Evolutionary conservation across 2,888 invertebrate genomes (phyloP).

Genomic region (Phasia obesa): DNA sequence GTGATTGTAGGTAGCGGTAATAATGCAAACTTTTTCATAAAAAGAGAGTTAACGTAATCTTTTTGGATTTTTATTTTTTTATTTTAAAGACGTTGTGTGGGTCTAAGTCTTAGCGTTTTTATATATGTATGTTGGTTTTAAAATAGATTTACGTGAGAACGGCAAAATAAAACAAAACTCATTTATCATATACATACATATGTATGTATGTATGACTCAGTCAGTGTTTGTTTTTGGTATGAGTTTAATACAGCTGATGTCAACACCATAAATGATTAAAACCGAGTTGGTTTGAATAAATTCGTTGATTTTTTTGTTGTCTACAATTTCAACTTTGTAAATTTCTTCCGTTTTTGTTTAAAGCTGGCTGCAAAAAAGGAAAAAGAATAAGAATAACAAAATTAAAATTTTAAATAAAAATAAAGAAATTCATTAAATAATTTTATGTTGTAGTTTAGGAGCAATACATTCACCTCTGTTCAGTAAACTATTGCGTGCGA

Average conservation of each 20-base stretch:
- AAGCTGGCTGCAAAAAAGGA: too few species aligned
- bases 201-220: slow-evolving; percentile 53
- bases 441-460: too few species aligned
- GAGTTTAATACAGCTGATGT: slow-evolving; percentile 33
- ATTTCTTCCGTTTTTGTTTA: not conserved
- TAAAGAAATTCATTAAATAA: too few species aligned
- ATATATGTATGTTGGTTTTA: not conserved
- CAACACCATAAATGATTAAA: too few species aligned
- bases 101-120: slow-evolving; percentile 30
- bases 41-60: slow-evolving; percentile 14
- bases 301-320: not conserved
- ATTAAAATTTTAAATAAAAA: too few species aligned
- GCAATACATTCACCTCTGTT: too few species aligned
- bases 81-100: slow-evolving; percentile 48
- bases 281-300: too few species aligned
- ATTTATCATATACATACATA: slow-evolving; percentile 15
- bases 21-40: slow-evolving; percentile 44
- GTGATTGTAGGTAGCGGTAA: slow-evolving; percentile 60
- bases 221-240: slow-evolving; percentile 17
- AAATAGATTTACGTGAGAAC: slow-evolving; percentile 46
- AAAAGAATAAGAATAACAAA: too few species aligned
- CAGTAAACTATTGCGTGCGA: too few species aligned
- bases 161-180: slow-evolving; percentile 24
- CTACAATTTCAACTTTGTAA: not conserved
- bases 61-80: too few species aligned